phyloP scores from a whole-genome alignment of 2,888 invertebrate genomes.

The Pseudococcus viburni region DNA sequence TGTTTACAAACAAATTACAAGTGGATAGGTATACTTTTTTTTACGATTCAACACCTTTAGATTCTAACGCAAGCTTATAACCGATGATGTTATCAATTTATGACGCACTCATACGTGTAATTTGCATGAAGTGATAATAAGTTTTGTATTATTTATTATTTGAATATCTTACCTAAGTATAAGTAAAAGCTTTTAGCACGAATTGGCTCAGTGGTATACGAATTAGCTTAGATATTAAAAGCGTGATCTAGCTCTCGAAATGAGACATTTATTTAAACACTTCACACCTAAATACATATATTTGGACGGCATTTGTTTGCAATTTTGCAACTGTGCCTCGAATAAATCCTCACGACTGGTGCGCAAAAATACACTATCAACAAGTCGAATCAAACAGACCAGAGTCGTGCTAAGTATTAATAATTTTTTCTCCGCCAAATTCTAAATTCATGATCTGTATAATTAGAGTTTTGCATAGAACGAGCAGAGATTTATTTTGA shows the following conservation, averaged over 20 bases:
- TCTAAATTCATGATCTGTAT: background rate
- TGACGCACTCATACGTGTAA: background rate
- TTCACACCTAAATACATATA: background rate
- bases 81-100: background rate
- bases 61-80: background rate
- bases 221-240: conserved; percentile 17
- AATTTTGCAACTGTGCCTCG: background rate
- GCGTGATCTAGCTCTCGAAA: conserved; percentile 9
- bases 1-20: background rate
- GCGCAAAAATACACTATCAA: background rate
- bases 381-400: background rate
- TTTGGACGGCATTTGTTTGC: background rate
- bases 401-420: background rate
- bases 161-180: background rate
- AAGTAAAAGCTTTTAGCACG: conserved; percentile 19
- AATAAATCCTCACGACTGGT: conserved; percentile 1
- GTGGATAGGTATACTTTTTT: background rate
- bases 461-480: background rate
- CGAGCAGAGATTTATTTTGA: background rate
- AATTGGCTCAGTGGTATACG: background rate
- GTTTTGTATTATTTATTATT: background rate
- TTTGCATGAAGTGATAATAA: conserved; percentile 27
- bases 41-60: background rate
- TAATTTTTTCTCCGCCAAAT: background rate
- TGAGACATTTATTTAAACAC: conserved; percentile 11